These are phyloP conservation scores for Pentalonia nigronervosa DNA, from an alignment of 1,140 invertebrate species.

Conservation along the genomic window DNA sequence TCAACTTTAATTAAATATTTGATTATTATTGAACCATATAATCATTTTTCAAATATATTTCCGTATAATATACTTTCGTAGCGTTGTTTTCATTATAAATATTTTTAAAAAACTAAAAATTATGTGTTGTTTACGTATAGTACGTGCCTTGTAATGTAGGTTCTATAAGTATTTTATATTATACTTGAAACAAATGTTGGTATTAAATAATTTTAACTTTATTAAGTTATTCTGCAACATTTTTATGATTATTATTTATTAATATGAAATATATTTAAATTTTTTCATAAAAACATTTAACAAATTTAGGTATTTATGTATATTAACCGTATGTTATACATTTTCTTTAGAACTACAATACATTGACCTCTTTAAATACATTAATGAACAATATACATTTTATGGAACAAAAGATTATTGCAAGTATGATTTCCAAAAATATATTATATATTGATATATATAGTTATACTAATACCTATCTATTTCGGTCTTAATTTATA, in stretches of 20 bases:
- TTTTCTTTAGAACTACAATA: background rate
- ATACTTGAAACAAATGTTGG: background rate
- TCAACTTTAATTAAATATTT: background rate
- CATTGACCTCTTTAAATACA: background rate
- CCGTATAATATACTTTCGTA: background rate
- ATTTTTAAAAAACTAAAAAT: background rate
- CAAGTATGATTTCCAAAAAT: slow-evolving; percentile 13
- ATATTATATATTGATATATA: background rate
- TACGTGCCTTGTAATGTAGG: background rate
- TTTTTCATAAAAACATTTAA: background rate
- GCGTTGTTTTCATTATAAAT: background rate
- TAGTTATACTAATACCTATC: background rate
- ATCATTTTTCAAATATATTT: background rate
- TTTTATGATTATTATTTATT: background rate
- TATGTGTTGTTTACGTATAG: background rate
- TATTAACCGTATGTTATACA: background rate
- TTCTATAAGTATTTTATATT: background rate
- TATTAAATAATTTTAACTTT: background rate
- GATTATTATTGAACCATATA: background rate
- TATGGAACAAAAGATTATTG: background rate
- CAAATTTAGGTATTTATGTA: background rate
- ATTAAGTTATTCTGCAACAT: background rate
- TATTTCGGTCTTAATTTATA: background rate
- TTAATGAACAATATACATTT: background rate
- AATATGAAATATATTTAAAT: background rate